Evolutionary conservation across 2,797 vertebrate species (phyloP), one percentile per base, ranked within the genome.

Genomic region (Sebastes hubbsi): DNA sequence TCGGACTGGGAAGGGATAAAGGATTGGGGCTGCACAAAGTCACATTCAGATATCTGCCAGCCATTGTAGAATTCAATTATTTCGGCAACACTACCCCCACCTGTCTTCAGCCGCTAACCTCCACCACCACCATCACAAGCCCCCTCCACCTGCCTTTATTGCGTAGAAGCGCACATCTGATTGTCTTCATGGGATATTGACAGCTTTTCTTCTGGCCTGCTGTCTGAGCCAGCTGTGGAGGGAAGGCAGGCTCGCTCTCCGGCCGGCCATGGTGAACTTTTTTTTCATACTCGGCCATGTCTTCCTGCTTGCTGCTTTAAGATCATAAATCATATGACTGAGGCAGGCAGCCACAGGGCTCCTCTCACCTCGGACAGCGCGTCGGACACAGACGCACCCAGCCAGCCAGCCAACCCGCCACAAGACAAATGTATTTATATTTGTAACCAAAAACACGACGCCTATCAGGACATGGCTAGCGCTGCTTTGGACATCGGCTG

Each of bases 11-110:
- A 91, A 90, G 88, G 95, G 95, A 96, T 96, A 96, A 96, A 95
- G 94, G 94, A 96, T 96, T 87, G 91, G 89, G 93, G 92, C 91
- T 32, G 88, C 88, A 86, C 96, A 96, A 96, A 95, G 96, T 96
- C 96, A 96, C 96, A 96, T 96, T 96, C 95, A 96, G 95, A 96
- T 96, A 96, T 96, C 96, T 95, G 95, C 93, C 94, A 96, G 91
- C 94, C 94, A 95, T 94, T 96, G 95, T 96, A 95, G 91, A 93
- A 95, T 96, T 96, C 94, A 96, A 96, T 96, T 96, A 96, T 95
- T 96, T 94, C 86, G 34, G 78, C 78, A 91, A 94, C 88, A 81
- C 93, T 83, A 90, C 88, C 92, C 58, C 86, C 91, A 91, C 92
- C 88, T 93, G 94, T 92, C 92, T 91, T 80, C 82, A 91, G 81